Evolutionary conservation across 2,113 vertebrate species (phyloP).

Genomic region (Diglossa brunneiventris): DNA sequence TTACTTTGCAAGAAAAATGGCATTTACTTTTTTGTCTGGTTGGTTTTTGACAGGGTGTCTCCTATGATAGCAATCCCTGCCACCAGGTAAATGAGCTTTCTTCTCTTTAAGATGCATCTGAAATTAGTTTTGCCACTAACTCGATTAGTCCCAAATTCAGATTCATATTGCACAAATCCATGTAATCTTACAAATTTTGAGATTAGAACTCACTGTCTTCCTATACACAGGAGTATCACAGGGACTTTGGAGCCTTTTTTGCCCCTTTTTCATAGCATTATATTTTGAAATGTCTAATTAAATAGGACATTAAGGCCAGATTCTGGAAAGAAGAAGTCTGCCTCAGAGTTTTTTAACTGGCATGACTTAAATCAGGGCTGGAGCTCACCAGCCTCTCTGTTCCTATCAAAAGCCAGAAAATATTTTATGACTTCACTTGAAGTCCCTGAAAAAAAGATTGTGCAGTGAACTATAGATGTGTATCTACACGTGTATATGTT

Average conservation of each 20-base stretch:
- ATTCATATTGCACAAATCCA: background rate
- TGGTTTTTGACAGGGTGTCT: slow-evolving; percentile 4
- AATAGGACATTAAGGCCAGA: background rate
- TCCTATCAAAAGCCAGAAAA: background rate
- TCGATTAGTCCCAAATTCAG: background rate
- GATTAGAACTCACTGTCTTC: background rate
- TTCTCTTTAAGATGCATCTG: background rate
- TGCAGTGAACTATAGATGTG: background rate
- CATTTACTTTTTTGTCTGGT: background rate
- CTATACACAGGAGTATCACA: background rate
- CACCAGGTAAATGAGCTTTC: slow-evolving; percentile 45
- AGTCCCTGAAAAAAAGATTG: background rate
- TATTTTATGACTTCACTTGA: background rate
- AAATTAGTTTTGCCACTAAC: background rate
- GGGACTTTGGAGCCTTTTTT: background rate
- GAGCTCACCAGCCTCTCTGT: background rate
- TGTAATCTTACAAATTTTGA: background rate
- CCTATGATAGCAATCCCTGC: slow-evolving; percentile 62
- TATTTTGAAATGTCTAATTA: background rate
- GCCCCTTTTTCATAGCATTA: background rate
- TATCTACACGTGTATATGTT: background rate
- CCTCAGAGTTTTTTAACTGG: background rate
- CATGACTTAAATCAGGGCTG: background rate
- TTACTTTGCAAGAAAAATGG: background rate
- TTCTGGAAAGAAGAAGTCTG: background rate